A percentile compares a stretch with the other conserved stretches of the same genome.
These are phyloP conservation scores for Syngnathus rostellatus DNA, from an alignment of 2,797 vertebrate genomes.

Conservation along the genomic window DNA sequence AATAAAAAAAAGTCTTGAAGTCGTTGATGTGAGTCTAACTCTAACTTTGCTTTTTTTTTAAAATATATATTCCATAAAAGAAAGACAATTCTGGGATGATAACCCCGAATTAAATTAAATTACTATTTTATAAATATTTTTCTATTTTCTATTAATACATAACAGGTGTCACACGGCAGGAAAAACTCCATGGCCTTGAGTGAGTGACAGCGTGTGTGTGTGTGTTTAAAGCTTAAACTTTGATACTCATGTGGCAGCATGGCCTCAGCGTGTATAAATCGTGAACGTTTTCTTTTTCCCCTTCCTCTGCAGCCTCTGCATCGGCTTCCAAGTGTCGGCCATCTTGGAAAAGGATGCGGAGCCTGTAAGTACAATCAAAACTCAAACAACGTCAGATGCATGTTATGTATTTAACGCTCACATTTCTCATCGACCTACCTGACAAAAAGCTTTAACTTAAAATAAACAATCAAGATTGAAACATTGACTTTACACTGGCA, in stretches of 20 bases:
- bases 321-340: slow-evolving; percentile 25
- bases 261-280: background rate
- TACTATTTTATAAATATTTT: no score
- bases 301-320: slow-evolving; percentile 27
- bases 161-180: slow-evolving; percentile 5
- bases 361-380: slow-evolving; percentile 19
- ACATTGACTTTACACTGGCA: no score
- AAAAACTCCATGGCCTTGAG: slow-evolving; percentile 14
- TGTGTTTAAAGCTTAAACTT: slow-evolving; percentile 16
- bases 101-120: no score
- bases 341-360: slow-evolving; percentile 8
- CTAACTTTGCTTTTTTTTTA: no score
- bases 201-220: background rate
- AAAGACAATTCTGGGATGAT: no score
- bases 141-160: background rate
- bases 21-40: background rate
- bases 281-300: slow-evolving; percentile 1
- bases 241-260: background rate
- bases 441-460: slow-evolving; percentile 18
- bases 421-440: slow-evolving; percentile 1
- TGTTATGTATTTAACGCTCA: background rate
- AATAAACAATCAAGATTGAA: slow-evolving; percentile 37
- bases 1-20: background rate
- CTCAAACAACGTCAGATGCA: background rate
- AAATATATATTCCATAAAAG: no score